A percentile compares a stretch with the other conserved stretches of the same genome.
Conservation (phyloP, 2,888 invertebrate genomes). For the Stegana nigrithorax region DNA sequence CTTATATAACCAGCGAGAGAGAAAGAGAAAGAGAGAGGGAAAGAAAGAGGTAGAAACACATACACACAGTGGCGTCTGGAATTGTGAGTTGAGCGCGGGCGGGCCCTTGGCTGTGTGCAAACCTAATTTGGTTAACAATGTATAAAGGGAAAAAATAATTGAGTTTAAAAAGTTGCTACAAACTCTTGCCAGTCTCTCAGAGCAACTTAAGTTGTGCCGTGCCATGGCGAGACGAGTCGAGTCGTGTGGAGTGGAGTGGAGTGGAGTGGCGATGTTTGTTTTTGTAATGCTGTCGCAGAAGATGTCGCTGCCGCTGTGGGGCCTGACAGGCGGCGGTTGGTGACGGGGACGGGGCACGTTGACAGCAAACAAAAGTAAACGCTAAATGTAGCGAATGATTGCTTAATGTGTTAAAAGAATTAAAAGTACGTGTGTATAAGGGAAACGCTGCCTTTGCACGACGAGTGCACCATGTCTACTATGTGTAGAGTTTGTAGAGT, state of each 20-base stretch:
- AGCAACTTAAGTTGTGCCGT: too few relatives aligned
- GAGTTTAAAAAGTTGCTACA: slow-evolving; percentile 43
- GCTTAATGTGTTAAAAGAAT: slow-evolving; percentile 42
- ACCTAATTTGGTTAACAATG: slow-evolving; percentile 39
- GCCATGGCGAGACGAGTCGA: too few relatives aligned
- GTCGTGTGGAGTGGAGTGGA: too few relatives aligned
- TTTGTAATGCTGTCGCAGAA: not conserved
- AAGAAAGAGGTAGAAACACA: not conserved
- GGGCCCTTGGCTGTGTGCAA: slow-evolving; percentile 15
- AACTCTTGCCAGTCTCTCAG: too few relatives aligned
- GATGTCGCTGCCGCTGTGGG: not conserved
- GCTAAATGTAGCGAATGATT: slow-evolving; percentile 61
- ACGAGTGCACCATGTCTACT: not conserved
- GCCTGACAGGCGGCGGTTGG: slow-evolving; percentile 1
- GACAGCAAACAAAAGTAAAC: slow-evolving; percentile 31
- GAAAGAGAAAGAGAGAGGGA: not conserved
- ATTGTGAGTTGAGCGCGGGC: not conserved
- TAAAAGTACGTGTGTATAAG: slow-evolving; percentile 4
- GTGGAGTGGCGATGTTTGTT: too few relatives aligned
- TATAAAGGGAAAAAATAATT: slow-evolving; percentile 40
- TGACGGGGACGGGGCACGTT: slow-evolving; percentile 7
- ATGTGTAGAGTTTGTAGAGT: not conserved
- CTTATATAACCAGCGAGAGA: not conserved
- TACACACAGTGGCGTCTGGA: not conserved
- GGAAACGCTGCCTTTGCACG: slow-evolving; percentile 3